A percentile compares a stretch with the other conserved stretches of the same genome.
These are phyloP conservation scores for Puffinus mauretanicus DNA, from an alignment of 2,113 vertebrate species.

Conservation along the genomic window DNA sequence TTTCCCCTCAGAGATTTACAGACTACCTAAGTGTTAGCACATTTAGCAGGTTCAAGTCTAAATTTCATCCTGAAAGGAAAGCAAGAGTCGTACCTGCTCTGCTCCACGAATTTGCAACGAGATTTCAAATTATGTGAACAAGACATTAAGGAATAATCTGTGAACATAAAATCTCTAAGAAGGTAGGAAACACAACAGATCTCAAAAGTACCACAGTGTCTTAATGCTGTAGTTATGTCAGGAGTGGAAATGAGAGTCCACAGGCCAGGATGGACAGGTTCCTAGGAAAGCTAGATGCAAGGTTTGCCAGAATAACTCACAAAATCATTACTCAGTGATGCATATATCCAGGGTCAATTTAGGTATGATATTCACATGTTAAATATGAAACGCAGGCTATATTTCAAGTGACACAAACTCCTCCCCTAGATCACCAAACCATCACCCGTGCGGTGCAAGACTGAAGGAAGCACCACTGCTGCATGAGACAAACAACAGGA, in stretches of 20 bases:
- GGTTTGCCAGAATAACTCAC: neutral
- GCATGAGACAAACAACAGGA: neutral
- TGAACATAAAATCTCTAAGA: neutral
- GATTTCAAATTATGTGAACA: neutral
- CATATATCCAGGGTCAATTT: neutral
- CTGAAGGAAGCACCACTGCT: neutral
- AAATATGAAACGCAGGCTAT: neutral
- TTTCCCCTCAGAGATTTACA: neutral
- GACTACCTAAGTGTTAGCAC: neutral
- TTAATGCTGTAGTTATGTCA: neutral
- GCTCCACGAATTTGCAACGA: neutral
- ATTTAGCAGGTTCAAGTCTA: neutral
- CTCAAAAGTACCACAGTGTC: neutral
- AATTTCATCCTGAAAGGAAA: neutral
- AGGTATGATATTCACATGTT: neutral
- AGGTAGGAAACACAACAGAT: neutral
- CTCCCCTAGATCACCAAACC: neutral
- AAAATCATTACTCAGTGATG: neutral
- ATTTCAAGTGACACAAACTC: neutral
- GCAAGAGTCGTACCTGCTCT: neutral
- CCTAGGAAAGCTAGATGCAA: neutral
- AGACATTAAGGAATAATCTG: neutral
- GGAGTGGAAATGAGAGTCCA: neutral
- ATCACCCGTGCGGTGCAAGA: rapidly evolving
- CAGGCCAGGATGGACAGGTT: rapidly evolving